Conservation (phyloP, 2,888 invertebrate genomes). For the Ochropleura plecta region DNA sequence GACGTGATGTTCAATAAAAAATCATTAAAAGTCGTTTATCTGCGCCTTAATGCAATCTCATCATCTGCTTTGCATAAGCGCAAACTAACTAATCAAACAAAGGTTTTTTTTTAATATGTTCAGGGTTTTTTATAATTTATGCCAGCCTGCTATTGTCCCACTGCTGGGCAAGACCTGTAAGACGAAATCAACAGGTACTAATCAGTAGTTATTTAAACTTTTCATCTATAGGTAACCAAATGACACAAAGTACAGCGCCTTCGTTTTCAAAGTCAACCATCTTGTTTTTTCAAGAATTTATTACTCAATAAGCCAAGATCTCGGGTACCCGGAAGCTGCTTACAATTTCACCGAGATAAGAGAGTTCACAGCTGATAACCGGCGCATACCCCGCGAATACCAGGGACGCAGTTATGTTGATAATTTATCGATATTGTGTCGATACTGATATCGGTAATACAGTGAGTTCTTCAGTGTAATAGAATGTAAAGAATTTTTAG, state of each 20-base stretch:
- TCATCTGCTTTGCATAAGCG: too few species aligned
- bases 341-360: constrained; percentile 66
- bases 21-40: too few species aligned
- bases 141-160: neutral
- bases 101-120: neutral
- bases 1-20: too few species aligned
- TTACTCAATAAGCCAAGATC: constrained; percentile 60
- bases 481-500: neutral
- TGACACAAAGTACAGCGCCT: too few species aligned
- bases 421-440: constrained; percentile 38
- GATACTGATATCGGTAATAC: constrained; percentile 28
- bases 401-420: constrained; percentile 57
- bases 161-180: too few species aligned
- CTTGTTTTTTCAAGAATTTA: constrained; percentile 50
- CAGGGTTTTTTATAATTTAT: neutral
- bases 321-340: constrained; percentile 59
- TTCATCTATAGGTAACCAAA: too few species aligned
- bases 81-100: too few species aligned
- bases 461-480: neutral
- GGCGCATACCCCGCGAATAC: constrained; percentile 61
- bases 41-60: too few species aligned
- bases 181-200: neutral
- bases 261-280: constrained; percentile 8
- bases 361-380: constrained; percentile 66
- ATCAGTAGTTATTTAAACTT: neutral